A percentile compares a stretch with the other conserved stretches of the same genome.
phyloP scores from a whole-genome alignment of 1,140 invertebrate genomes.

The Cydia fagiglandana region DNA sequence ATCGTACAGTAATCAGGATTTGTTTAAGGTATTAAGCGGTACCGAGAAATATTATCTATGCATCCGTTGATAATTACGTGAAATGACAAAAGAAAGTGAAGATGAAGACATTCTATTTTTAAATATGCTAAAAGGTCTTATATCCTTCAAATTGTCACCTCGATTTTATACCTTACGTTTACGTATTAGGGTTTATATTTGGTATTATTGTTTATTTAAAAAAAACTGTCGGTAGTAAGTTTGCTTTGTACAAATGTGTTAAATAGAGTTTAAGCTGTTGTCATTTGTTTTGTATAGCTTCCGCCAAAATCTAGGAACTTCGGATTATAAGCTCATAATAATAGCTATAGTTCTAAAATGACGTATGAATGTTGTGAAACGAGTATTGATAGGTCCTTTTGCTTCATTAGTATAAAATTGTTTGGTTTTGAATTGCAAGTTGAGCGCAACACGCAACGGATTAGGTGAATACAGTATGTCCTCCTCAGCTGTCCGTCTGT shows the following conservation, averaged over 20 bases:
- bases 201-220: neutral
- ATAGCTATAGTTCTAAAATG: neutral
- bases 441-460: too few species aligned
- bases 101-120: neutral
- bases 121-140: neutral
- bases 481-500: too few species aligned
- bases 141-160: neutral
- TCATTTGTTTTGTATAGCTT: neutral
- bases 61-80: neutral
- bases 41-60: conserved; percentile 9
- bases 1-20: neutral
- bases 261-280: neutral
- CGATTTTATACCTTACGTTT: neutral
- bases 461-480: too few species aligned
- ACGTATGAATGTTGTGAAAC: neutral
- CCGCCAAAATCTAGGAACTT: neutral
- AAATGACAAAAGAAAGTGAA: neutral
- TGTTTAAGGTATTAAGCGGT: neutral
- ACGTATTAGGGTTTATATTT: neutral
- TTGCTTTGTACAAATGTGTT: neutral
- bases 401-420: too few species aligned
- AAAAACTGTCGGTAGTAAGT: neutral
- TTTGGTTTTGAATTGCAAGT: too few species aligned
- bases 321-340: neutral
- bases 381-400: too few species aligned